Evolutionary conservation across 2,888 invertebrate species (phyloP).

Genomic region (Tetragnatha montana): DNA sequence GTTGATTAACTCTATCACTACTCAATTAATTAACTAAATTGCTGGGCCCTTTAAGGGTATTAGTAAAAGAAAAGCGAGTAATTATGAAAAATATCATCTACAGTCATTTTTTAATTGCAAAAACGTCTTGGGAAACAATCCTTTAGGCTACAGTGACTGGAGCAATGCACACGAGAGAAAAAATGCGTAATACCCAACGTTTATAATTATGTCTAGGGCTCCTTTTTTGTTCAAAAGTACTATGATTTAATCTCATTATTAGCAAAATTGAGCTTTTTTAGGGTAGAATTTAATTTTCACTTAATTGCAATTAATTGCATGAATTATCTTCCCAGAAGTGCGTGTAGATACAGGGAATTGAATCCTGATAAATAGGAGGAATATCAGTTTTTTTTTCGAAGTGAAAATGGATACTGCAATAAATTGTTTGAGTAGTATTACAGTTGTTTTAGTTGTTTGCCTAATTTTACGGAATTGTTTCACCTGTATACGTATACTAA

Average conservation of each 20-base stretch:
- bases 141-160: background rate
- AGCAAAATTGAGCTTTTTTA: background rate
- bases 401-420: too few relatives aligned
- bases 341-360: background rate
- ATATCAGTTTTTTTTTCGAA: too few relatives aligned
- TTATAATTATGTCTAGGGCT: background rate
- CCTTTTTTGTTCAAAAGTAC: background rate
- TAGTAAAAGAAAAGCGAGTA: constrained; percentile 14
- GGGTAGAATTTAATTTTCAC: background rate
- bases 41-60: constrained; percentile 3
- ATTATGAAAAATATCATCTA: constrained; percentile 26
- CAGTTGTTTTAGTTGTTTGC: too few relatives aligned
- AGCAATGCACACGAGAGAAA: background rate
- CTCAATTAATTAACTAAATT: constrained; percentile 32
- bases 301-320: background rate
- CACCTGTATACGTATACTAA: too few relatives aligned
- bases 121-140: background rate
- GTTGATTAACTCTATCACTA: constrained; percentile 2
- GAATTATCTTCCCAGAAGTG: background rate
- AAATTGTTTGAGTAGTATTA: too few relatives aligned
- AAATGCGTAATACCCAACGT: background rate
- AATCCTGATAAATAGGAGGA: too few relatives aligned
- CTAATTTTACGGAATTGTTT: too few relatives aligned
- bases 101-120: background rate
- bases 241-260: background rate